A percentile compares a stretch with the other conserved stretches of the same genome.
These are phyloP conservation scores for Melieria crassipennis DNA, from an alignment of 2,888 invertebrate genomes.

Conservation along the genomic window DNA sequence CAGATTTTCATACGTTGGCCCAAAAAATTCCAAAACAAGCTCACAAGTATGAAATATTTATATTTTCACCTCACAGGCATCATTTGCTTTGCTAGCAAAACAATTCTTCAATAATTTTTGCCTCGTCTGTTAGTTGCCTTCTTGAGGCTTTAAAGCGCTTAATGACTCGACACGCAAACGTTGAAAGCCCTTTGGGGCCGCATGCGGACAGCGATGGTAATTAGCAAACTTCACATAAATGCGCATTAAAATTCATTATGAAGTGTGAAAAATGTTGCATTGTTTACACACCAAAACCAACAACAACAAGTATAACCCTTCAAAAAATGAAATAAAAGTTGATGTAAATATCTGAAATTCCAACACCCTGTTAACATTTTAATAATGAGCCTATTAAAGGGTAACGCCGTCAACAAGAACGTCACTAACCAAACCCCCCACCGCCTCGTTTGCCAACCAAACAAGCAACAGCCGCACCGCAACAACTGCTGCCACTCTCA, in stretches of 20 bases:
- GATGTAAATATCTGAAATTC: slow-evolving; percentile 16
- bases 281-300: background rate
- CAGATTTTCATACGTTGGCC: too few species aligned
- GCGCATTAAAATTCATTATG: slow-evolving; percentile 21
- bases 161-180: too few species aligned
- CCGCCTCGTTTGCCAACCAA: background rate
- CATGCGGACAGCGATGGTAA: background rate
- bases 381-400: slow-evolving; percentile 30
- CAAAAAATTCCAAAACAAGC: too few species aligned
- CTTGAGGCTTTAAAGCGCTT: too few species aligned
- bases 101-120: too few species aligned
- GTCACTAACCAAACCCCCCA: background rate
- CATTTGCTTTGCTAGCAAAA: too few species aligned
- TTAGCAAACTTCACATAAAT: slow-evolving; percentile 9
- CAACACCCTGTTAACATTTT: slow-evolving; percentile 25
- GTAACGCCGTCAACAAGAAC: background rate
- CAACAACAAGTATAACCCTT: background rate
- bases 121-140: too few species aligned
- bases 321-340: background rate
- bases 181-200: too few species aligned
- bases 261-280: slow-evolving; percentile 8
- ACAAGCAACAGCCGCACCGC: too few species aligned
- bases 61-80: too few species aligned
- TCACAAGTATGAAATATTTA: too few species aligned
- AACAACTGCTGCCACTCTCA: too few species aligned